These are phyloP conservation scores for Elephas maximus DNA, from an alignment of 2,113 vertebrate species.

Conservation along the genomic window DNA sequence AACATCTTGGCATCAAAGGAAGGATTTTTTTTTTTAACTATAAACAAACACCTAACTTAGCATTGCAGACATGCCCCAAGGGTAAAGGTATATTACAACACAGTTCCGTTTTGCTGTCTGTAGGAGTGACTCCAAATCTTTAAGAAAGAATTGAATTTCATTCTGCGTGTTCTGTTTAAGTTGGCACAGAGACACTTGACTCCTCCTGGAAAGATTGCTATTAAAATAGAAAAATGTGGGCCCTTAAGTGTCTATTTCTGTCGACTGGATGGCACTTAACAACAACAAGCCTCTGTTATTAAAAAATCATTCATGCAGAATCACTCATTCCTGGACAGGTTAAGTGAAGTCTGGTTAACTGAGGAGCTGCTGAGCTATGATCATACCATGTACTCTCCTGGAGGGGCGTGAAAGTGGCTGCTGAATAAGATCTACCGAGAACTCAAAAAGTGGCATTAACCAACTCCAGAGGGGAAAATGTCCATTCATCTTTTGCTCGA, in stretches of 20 bases:
- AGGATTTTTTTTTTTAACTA: background rate
- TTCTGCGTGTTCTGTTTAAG: constrained; percentile 31
- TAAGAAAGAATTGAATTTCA: constrained; percentile 24
- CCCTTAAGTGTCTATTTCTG: background rate
- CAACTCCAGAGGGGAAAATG: background rate
- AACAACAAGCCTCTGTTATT: background rate
- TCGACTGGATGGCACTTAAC: too few relatives aligned
- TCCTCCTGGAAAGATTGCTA: constrained; percentile 48
- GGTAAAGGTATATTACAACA: background rate
- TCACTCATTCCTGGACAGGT: background rate
- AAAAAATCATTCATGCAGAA: background rate
- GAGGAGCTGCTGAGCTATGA: background rate
- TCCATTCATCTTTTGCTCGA: background rate
- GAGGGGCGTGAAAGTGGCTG: background rate
- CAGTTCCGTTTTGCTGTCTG: background rate
- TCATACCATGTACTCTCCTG: background rate
- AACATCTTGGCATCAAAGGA: constrained; percentile 1
- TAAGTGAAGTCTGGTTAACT: background rate
- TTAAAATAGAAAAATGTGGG: background rate
- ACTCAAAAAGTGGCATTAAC: background rate
- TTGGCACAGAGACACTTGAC: background rate
- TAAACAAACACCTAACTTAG: constrained; percentile 16
- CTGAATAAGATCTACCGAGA: background rate
- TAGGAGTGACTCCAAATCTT: background rate
- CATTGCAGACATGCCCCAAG: background rate